Conservation (phyloP, 2,888 invertebrate species). For the Lasioglossum lativentre region DNA sequence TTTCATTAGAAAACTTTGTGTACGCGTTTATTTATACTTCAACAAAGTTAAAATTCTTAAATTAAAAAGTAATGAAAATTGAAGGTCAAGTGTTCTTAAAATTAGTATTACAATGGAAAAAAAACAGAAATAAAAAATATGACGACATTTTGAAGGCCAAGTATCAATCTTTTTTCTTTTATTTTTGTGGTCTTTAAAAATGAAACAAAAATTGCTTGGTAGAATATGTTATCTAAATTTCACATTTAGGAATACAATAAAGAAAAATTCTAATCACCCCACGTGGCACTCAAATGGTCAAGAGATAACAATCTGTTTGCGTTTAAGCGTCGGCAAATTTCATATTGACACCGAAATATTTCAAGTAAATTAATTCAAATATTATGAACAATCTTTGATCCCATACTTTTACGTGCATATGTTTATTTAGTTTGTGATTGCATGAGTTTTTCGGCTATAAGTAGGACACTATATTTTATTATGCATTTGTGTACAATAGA, state of each 20-base stretch:
- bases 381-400: conserved; percentile 19
- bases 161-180: neutral
- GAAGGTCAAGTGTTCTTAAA: neutral
- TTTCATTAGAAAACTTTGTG: neutral
- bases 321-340: neutral
- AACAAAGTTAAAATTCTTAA: neutral
- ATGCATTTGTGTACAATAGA: conserved; percentile 57
- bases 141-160: neutral
- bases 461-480: conserved; percentile 58
- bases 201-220: neutral
- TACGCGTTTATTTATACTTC: neutral
- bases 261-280: neutral
- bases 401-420: conserved; percentile 9
- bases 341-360: conserved; percentile 3
- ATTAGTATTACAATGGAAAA: neutral
- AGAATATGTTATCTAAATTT: neutral
- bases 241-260: neutral
- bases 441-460: conserved; percentile 23
- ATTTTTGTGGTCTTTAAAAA: neutral
- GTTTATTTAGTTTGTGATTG: conserved; percentile 17
- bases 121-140: neutral
- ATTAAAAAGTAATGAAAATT: neutral
- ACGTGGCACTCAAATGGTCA: neutral
- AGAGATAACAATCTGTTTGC: neutral
- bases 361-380: neutral